Percentiles rank a stretch among this genome's conserved stretches.
phyloP scores from a whole-genome alignment of 2,888 invertebrate species.

The Drosophila gaucha region DNA sequence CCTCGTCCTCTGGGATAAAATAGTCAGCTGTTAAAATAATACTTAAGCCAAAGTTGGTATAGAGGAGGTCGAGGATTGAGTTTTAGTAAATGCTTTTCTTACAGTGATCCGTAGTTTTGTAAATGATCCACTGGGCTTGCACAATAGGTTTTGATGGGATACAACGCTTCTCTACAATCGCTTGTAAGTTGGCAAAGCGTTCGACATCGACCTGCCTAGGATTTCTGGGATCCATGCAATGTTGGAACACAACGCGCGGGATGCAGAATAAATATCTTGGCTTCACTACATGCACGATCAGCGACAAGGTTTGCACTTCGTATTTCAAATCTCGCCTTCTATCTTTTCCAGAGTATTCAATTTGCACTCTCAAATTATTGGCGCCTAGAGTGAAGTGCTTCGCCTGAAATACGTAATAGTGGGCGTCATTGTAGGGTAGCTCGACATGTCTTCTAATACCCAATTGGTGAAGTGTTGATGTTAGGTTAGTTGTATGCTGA shows the following conservation, averaged over 20 bases:
- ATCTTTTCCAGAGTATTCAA: neutral
- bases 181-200: conserved; percentile 37
- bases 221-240: neutral
- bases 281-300: conserved; percentile 18
- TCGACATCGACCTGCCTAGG: conserved; percentile 7
- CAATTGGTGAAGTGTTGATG: conserved; percentile 13
- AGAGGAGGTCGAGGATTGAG: neutral
- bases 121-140: conserved; percentile 19
- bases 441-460: conserved; percentile 31
- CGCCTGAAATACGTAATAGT: conserved; percentile 25
- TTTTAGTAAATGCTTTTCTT: neutral
- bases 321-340: neutral
- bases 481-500: conserved; percentile 26
- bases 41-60: neutral
- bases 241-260: conserved; percentile 6
- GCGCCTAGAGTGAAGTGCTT: conserved; percentile 22
- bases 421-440: conserved; percentile 22
- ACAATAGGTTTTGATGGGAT: neutral
- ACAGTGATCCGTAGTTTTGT: conserved; percentile 8
- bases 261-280: neutral
- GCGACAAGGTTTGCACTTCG: neutral
- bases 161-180: conserved; percentile 18
- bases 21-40: conserved; percentile 6
- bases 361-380: conserved; percentile 19
- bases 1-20: neutral